A percentile compares a stretch with the other conserved stretches of the same genome.
Conservation (phyloP, 2,888 invertebrate species). For the Galerucella nymphaeae region DNA sequence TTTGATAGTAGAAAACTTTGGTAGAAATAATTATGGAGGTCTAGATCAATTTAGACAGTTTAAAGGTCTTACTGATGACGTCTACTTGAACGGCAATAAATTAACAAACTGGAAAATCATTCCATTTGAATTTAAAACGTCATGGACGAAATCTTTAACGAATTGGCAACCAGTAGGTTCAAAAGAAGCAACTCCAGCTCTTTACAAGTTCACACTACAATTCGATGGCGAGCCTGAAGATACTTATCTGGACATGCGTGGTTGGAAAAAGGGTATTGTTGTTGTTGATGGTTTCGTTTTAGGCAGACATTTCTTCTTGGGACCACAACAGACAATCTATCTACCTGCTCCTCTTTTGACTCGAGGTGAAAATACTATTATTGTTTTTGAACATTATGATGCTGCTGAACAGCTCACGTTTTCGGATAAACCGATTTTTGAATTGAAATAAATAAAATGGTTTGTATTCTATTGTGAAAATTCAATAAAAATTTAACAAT, state of each 20-base stretch:
- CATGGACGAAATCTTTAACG: conserved; percentile 57
- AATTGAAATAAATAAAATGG: background rate
- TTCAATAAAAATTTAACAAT: no score
- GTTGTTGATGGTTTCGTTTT: conserved; percentile 87
- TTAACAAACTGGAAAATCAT: conserved; percentile 41
- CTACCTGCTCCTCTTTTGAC: conserved; percentile 79
- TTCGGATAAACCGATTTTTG: conserved; percentile 48
- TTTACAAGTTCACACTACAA: conserved; percentile 37
- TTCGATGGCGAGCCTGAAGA: conserved; percentile 34
- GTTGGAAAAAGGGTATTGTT: conserved; percentile 57
- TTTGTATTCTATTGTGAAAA: background rate
- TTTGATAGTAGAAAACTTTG: conserved; percentile 79
- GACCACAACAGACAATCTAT: conserved; percentile 86
- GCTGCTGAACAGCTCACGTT: conserved; percentile 47
- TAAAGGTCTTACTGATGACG: conserved; percentile 62
- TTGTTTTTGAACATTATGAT: conserved; percentile 58
- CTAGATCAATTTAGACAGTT: conserved; percentile 60
- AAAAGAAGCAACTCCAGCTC: conserved; percentile 40
- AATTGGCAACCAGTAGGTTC: conserved; percentile 53
- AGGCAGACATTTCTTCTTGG: conserved; percentile 85
- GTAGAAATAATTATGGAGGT: conserved; percentile 74
- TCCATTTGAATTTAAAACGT: conserved; percentile 45
- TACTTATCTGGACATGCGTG: conserved; percentile 44
- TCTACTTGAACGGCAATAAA: conserved; percentile 50
- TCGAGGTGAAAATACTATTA: conserved; percentile 61